Evolutionary conservation across 2,113 vertebrate genomes (phyloP), one percentile per base, ranked within the genome.

Genomic region (Lampris megalopsis): DNA sequence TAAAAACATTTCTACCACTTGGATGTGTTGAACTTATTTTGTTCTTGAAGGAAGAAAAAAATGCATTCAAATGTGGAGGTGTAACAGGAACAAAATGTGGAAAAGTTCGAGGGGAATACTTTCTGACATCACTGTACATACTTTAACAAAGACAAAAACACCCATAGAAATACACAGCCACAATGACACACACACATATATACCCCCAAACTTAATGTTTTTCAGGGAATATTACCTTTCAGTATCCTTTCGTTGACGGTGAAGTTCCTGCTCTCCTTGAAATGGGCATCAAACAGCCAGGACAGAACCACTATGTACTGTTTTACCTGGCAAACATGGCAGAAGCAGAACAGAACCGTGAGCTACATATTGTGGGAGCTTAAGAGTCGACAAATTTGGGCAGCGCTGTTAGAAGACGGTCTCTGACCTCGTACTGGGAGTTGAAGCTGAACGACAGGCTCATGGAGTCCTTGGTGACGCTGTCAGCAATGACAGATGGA

Each of bases 241-340:
- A 97, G 92, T 43, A 94, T 68, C 5, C 77, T 89, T 53, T 91
- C 94, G 13, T 77, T 89, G 61, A 98, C 86, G 0, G 76, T 92
- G 89, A 96, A 90, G 74, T 95, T 96, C 76, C 69, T 94, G 88
- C 91, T 97, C 75, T 99, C 98, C 83, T 97, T 97, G 59, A 96
- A 93, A 69, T 98, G 97, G 5, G 90, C 82, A 72, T 99, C 97
- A 4, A 99, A 99, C 5, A 96, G 94, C 97, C 98, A 99, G 77
- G 94, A 97, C 69, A 99, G 88, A 50, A 96, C 92, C 75, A 97
- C 95, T 3, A 95, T 68, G 0, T 96, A 99, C 67, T 95, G 94
- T 3, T 91, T 94, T 81, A 96, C 96, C 97, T 99, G 85, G 13
- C 36, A 50, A 48, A 68, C 11, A 61, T 37, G 54, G 1, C 2